These are phyloP conservation scores for Rhynchonycteris naso DNA, from an alignment of 2,797 vertebrate species.

Conservation along the genomic window DNA sequence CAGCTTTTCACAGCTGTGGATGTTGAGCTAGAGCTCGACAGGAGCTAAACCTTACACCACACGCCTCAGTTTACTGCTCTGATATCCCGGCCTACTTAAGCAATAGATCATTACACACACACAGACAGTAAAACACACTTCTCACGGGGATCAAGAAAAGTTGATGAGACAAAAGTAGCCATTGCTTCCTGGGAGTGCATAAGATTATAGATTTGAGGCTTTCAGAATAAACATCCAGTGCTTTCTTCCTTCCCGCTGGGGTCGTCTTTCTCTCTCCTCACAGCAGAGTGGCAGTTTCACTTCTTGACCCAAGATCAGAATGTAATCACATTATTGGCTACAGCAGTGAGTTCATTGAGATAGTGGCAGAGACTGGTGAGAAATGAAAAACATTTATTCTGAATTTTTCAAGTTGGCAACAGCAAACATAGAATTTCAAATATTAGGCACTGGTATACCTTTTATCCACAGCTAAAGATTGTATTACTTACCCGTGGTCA, in stretches of 20 bases:
- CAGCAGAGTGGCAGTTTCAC: not conserved
- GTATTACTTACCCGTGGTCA: not conserved
- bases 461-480: not conserved
- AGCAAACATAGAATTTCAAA: slow-evolving; percentile 6
- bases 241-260: not conserved
- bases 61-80: not conserved
- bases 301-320: not conserved
- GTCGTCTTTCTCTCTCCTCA: not conserved
- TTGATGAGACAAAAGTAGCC: slow-evolving; percentile 11
- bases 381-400: not conserved
- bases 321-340: not conserved
- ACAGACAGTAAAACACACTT: slow-evolving; percentile 16
- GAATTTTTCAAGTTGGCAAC: not conserved
- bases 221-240: not conserved
- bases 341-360: not conserved
- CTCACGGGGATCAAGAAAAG: slow-evolving; percentile 39
- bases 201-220: not conserved
- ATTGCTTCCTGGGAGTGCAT: not conserved
- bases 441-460: not conserved
- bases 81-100: slow-evolving; percentile 21
- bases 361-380: not conserved
- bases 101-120: not conserved
- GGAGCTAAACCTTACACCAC: slow-evolving; percentile 41
- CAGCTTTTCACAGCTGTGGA: not conserved
- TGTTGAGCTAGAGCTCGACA: not conserved